Evolutionary conservation across 2,113 vertebrate species (phyloP).

Genomic region (Antigone vipio): DNA sequence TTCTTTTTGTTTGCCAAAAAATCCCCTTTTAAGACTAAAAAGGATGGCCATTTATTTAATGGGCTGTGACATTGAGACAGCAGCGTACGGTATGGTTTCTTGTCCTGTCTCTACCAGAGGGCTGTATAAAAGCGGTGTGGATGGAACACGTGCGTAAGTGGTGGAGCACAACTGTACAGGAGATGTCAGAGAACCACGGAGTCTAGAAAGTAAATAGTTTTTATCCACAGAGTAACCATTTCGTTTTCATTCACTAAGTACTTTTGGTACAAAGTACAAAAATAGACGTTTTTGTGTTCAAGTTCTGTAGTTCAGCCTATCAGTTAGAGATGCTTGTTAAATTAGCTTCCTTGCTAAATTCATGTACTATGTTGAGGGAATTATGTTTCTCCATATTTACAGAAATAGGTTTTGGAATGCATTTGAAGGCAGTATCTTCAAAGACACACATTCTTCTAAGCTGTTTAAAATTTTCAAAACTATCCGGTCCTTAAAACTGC

Average conservation of each 20-base stretch:
- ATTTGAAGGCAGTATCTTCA: constrained; percentile 59
- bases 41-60: background rate
- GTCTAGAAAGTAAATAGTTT: background rate
- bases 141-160: background rate
- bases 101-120: background rate
- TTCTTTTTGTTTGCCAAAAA: constrained; percentile 37
- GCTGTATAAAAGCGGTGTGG: background rate
- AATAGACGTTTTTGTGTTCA: background rate
- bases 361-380: background rate
- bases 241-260: background rate
- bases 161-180: background rate
- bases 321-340: background rate
- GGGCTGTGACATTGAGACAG: background rate
- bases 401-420: constrained; percentile 55
- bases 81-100: background rate
- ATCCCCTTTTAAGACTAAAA: background rate
- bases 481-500: constrained; percentile 3
- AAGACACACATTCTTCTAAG: constrained; percentile 63
- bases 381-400: constrained; percentile 21
- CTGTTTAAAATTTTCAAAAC: constrained; percentile 61
- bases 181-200: background rate
- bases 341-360: constrained; percentile 16
- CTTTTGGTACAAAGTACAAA: background rate
- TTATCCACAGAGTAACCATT: background rate
- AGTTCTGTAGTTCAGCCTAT: background rate